These are phyloP conservation scores for Coendou prehensilis DNA, from an alignment of 2,797 vertebrate species.

Conservation along the genomic window DNA sequence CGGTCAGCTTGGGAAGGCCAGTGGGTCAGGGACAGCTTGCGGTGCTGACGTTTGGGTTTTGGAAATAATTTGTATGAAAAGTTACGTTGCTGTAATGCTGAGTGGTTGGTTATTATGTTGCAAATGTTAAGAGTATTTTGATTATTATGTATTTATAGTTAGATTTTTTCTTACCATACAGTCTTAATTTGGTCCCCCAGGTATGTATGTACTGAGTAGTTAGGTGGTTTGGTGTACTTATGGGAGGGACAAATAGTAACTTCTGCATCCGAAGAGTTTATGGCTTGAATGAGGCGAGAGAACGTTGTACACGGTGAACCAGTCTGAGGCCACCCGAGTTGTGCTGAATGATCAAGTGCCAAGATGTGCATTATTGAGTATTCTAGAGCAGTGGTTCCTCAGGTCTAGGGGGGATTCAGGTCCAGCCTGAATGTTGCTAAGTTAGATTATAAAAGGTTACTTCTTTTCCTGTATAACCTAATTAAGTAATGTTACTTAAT, in stretches of 20 bases:
- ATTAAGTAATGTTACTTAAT: background rate
- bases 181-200: background rate
- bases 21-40: background rate
- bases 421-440: background rate
- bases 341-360: background rate
- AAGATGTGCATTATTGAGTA: background rate
- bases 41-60: background rate
- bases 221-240: background rate
- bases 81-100: background rate
- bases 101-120: background rate
- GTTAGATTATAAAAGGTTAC: background rate
- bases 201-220: background rate
- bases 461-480: background rate
- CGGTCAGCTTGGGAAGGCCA: background rate
- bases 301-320: background rate
- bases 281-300: background rate
- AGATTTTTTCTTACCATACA: background rate
- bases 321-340: background rate
- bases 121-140: background rate
- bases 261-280: background rate
- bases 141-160: background rate
- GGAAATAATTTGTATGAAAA: constrained; percentile 9
- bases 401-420: background rate
- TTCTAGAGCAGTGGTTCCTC: background rate
- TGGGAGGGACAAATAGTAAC: background rate